These are phyloP conservation scores for Margaritifera margaritifera DNA, from an alignment of 2,888 invertebrate genomes.

Conservation along the genomic window DNA sequence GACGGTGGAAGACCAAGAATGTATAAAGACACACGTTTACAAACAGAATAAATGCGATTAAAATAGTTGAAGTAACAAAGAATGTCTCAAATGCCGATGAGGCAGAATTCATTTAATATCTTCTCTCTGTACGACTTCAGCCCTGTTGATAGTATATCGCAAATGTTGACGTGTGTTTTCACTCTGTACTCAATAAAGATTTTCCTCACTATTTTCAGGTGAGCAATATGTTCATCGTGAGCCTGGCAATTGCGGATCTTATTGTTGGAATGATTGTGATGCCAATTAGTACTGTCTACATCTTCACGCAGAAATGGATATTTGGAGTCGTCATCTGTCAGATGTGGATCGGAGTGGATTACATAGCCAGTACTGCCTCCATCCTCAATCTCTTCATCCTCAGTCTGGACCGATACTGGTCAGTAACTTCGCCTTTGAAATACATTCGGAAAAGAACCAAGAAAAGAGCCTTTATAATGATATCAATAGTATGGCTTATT, in stretches of 20 bases:
- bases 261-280: conserved; percentile 75
- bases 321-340: conserved; percentile 76
- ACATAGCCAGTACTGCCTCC: conserved; percentile 78
- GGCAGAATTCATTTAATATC: no score
- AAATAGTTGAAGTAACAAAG: no score
- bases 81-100: no score
- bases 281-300: conserved; percentile 75
- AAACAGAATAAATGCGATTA: no score
- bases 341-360: conserved; percentile 77
- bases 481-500: conserved; percentile 74
- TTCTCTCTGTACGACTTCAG: no score
- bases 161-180: no score
- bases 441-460: conserved; percentile 75
- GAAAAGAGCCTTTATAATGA: conserved; percentile 74
- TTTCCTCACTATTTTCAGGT: conserved; percentile 69
- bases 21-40: no score
- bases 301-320: conserved; percentile 72
- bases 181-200: no score
- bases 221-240: conserved; percentile 76
- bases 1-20: no score
- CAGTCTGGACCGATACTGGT: conserved; percentile 75
- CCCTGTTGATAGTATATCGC: no score
- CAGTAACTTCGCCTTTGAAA: conserved; percentile 75
- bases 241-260: conserved; percentile 75
- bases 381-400: conserved; percentile 77